These are phyloP conservation scores for Mus musculus DNA, from an alignment of 2,113 vertebrate genomes.

Conservation along the genomic window GRCm39 chr3:67719001-67719500, in stretches of 20 bases:
- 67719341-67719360: background rate
- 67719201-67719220: constrained; percentile 20
- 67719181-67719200: background rate
- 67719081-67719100: background rate
- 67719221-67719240: constrained; percentile 39
- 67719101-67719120: background rate
- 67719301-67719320: background rate
- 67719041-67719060: background rate
- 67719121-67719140: constrained; percentile 8
- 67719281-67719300: constrained; percentile 31
- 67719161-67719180: background rate
- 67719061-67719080: background rate
- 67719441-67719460: background rate
- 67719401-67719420: constrained; percentile 54
- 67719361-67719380: constrained; percentile 30
- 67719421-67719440: constrained; percentile 13
- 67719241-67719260: background rate
- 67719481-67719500: background rate
- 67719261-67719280: background rate
- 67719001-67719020: background rate
- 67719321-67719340: background rate
- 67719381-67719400: constrained; percentile 14
- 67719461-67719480: background rate
- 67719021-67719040: background rate
- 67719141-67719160: constrained; percentile 24